Base-by-base conservation (phyloP, 2,797 vertebrate genomes). In the Macroramphosus scolopax region DNA sequence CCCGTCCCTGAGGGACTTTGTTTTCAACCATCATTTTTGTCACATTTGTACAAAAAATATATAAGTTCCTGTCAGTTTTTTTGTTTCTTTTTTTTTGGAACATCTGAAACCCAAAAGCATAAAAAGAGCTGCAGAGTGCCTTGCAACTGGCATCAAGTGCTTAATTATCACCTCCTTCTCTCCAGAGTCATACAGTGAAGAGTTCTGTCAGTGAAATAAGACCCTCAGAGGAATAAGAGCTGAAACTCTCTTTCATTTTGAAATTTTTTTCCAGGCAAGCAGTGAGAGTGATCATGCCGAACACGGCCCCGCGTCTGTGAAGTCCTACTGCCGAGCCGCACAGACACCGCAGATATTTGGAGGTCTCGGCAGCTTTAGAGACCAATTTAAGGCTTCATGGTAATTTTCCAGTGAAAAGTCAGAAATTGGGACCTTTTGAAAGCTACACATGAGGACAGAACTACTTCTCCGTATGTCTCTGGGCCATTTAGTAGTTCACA, bases 11-110 rank as follows among this genome's bases (percentile, higher is more conserved):
- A 90, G 91, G 91, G 89, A 92, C 32, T 28, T 55, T 54, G 60
- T 72, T 75, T 72, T 73, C 74, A 89, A 91, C 89, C 86, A 92
- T 68, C 54, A 59, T 89, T 89, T 93, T 89, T 92, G 89, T 91
- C 90, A 94, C 91, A 75, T 84, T 93, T 90, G 91, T 94, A 95
- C 91, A 92, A 94, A 93, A 91, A 78, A 93, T 88, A 93, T 81
- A 89, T 86, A 89, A 88, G 89, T 92, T 91, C 91, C 91, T 88
- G 88, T 95, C 91, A 89, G 90, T n/a, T 17, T 28, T 35, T 6
- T 33, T 33, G 89, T 90, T 34, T 68, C 18, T 49, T 45, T 41
- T 8, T 22, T 84, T 89, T 88, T 84, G 26, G 47, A 64, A 74
- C 65, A 62, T 63, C 51, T 63, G 45, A 70, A 78, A 74, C 29